Percentiles rank a stretch among this genome's conserved stretches.
These are phyloP conservation scores for Drosophila tanythrix DNA, from an alignment of 2,888 invertebrate genomes.

Conservation along the genomic window DNA sequence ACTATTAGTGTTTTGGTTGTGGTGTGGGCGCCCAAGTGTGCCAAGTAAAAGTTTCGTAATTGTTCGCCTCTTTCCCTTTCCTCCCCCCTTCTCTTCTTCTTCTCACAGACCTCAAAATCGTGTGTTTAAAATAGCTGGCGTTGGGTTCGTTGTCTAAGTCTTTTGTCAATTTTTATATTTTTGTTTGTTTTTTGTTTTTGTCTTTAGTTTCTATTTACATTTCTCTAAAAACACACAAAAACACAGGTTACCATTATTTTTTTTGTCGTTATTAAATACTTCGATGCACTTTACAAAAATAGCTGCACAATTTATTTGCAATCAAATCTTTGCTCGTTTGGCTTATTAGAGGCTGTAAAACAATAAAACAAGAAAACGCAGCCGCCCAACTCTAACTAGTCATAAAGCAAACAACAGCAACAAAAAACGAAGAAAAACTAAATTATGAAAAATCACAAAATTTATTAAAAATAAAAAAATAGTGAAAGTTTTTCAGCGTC, in stretches of 20 bases:
- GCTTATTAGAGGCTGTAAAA: constrained; percentile 52
- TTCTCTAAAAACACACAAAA: constrained; percentile 27
- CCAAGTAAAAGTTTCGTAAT: constrained; percentile 34
- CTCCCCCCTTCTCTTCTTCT: background rate
- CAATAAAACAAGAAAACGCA: constrained; percentile 50
- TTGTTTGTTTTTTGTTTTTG: constrained; percentile 16
- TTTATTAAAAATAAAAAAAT: constrained; percentile 73
- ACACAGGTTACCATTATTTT: constrained; percentile 21
- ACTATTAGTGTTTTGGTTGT: constrained; percentile 2
- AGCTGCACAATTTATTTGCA: constrained; percentile 63
- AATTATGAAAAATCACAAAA: constrained; percentile 78
- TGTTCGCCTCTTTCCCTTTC: background rate
- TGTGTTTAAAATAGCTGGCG: constrained; percentile 60
- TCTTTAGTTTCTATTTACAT: constrained; percentile 27
- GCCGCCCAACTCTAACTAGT: constrained; percentile 29
- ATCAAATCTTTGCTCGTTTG: constrained; percentile 61
- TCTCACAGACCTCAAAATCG: constrained; percentile 10
- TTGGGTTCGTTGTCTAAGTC: constrained; percentile 62
- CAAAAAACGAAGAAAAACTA: constrained; percentile 46
- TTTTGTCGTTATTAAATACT: constrained; percentile 34
- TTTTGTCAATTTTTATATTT: constrained; percentile 17
- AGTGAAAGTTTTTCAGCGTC: constrained; percentile 79
- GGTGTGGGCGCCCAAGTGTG: constrained; percentile 7
- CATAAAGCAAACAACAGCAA: constrained; percentile 5
- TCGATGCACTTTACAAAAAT: constrained; percentile 28